A percentile compares a stretch with the other conserved stretches of the same genome.
Conservation (phyloP, 2,888 invertebrate species). For the Drosophila peninsularis region DNA sequence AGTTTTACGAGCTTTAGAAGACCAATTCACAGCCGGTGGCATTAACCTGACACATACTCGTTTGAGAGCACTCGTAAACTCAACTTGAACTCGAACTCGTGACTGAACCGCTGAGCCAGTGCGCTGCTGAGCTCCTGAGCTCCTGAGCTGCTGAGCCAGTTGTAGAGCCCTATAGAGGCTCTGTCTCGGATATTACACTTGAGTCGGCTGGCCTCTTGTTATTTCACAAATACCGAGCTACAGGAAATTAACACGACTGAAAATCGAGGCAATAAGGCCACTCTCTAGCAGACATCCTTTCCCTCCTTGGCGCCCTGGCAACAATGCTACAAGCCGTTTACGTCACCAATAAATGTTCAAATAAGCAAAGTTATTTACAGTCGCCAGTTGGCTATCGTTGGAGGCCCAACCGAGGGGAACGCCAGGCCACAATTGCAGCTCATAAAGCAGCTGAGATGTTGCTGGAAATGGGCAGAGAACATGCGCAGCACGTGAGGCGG, state of each 20-base stretch:
- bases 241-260: slow-evolving; percentile 74
- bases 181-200: slow-evolving; percentile 17
- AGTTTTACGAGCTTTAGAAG: slow-evolving; percentile 67
- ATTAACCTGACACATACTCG: slow-evolving; percentile 48
- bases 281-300: slow-evolving; percentile 12
- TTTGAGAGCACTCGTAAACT: slow-evolving; percentile 49
- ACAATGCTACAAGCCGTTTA: slow-evolving; percentile 67
- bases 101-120: slow-evolving; percentile 27
- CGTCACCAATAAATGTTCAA: slow-evolving; percentile 78
- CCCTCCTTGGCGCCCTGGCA: slow-evolving; percentile 13
- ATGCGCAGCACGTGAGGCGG: neutral
- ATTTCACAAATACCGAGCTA: slow-evolving; percentile 52
- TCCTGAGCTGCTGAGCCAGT: slow-evolving; percentile 2
- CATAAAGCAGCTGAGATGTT: slow-evolving; percentile 69
- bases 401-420: slow-evolving; percentile 8
- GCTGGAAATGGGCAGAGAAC: slow-evolving; percentile 13
- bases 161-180: neutral
- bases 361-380: slow-evolving; percentile 77
- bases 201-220: slow-evolving; percentile 27
- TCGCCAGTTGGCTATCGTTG: slow-evolving; percentile 36
- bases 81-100: slow-evolving; percentile 52
- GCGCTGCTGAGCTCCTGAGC: neutral
- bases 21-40: slow-evolving; percentile 63
- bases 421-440: slow-evolving; percentile 66
- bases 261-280: slow-evolving; percentile 58